phyloP scores from a whole-genome alignment of 1,140 invertebrate genomes.

The Mya arenaria region DNA sequence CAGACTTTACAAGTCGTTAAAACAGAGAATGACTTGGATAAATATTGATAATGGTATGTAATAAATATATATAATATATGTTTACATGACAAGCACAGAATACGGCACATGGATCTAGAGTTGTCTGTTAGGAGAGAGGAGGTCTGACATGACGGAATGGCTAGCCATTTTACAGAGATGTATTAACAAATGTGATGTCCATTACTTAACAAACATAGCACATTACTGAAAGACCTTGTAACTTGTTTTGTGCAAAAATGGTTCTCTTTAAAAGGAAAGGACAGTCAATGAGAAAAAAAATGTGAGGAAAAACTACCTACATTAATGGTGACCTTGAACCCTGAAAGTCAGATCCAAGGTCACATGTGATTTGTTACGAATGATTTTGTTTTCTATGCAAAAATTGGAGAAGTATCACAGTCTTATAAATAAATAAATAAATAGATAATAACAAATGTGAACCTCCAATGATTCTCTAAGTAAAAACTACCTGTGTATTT shows the following conservation, averaged over 20 bases:
- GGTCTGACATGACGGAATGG: no score
- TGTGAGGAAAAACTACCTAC: conserved; percentile 53
- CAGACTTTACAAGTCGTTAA: conserved; percentile 46
- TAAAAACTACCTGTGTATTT: conserved; percentile 52
- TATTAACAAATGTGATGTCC: conserved; percentile 56
- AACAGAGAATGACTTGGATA: neutral
- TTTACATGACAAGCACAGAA: no score
- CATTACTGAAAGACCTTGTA: conserved; percentile 57
- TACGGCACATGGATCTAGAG: no score
- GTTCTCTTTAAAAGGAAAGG: conserved; percentile 47
- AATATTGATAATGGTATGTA: neutral
- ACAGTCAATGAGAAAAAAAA: conserved; percentile 31
- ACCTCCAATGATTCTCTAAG: conserved; percentile 55
- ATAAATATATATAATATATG: conserved; percentile 36
- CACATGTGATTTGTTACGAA: conserved; percentile 43
- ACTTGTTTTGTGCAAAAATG: conserved; percentile 49
- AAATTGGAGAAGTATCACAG: conserved; percentile 54
- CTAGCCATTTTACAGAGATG: conserved; percentile 45
- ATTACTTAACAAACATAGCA: conserved; percentile 53
- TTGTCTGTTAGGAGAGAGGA: no score
- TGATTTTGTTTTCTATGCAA: conserved; percentile 56
- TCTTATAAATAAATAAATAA: conserved; percentile 62
- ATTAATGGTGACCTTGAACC: conserved; percentile 30
- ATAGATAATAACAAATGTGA: conserved; percentile 60
- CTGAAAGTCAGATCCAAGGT: neutral